Base-by-base conservation (phyloP, 2,888 invertebrate species). In the Gibbula magus region DNA sequence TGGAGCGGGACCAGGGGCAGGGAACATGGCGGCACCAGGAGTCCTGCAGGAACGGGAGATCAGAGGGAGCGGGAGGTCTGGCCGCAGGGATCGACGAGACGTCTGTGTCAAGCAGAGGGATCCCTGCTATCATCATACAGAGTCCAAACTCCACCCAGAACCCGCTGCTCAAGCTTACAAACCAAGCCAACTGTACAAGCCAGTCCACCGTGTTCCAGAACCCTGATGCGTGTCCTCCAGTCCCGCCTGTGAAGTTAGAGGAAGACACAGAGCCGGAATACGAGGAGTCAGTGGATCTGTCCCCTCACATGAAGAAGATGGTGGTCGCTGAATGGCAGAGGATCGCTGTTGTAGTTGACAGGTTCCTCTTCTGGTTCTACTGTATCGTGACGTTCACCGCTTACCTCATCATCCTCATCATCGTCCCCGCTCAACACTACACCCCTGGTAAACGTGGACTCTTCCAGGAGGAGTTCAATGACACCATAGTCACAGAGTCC, bases 311-410 rank as follows among this genome's bases (percentile, higher is more conserved):
- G n/a, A 78, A 81, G 54, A 90, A 89, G 78, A 76, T 88, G 61
- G 87, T 91, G 16, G 86, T 91, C n/a, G 91, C 89, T 0, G 91
- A 91, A 74, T 91, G 91, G 91, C 91, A 91, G 80, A 85, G 88
- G 13, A 89, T 92, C 13, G 91, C 92, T 0, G 86, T 88, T 20
- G 90, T 91, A 5, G 83, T 91, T 2, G 92, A 92, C 81, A 79
- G 91, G 25, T 78, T 91, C 7, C 81, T 92, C 75, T 92, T 92
- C 82, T 91, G 91, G 91, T 79, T 91, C 73, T 92, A 90, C 82
- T 87, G 91, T 25, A 35, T 90, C 7, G 89, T 88, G 20, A 92
- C 91, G 0, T 78, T 91, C 7, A 83, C 86, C 8, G 86, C 90
- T 1, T 91, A 91, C 80, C 77, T 92, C 1, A 83, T 90, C 18